phyloP scores from a whole-genome alignment of 2,888 invertebrate species.

The Odontocolon sp. region DNA sequence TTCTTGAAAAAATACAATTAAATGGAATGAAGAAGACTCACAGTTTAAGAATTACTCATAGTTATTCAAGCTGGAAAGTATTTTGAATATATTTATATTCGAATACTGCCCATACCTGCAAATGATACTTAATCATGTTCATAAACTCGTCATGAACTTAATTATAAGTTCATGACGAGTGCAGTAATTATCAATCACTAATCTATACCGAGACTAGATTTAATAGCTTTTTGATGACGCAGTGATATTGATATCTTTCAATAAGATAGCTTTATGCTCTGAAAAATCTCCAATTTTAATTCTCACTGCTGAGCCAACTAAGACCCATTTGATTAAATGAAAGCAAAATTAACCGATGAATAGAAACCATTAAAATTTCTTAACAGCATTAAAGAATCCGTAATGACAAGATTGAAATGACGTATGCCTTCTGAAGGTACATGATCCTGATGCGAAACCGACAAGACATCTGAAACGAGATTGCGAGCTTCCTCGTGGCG shows the following conservation, averaged over 20 bases:
- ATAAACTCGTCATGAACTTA: too few relatives aligned
- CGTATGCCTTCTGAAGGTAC: neutral
- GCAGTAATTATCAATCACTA: too few relatives aligned
- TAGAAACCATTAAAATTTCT: neutral
- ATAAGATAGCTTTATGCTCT: neutral
- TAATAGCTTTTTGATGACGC: constrained; percentile 1
- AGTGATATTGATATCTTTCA: neutral
- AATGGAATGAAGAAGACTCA: too few relatives aligned
- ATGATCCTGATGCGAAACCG: neutral
- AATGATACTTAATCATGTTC: too few relatives aligned
- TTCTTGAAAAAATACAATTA: too few relatives aligned
- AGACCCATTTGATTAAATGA: neutral
- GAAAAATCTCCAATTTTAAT: neutral
- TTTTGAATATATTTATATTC: too few relatives aligned
- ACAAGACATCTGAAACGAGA: neutral
- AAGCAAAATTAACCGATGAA: neutral
- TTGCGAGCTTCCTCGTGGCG: neutral
- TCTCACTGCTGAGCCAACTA: neutral
- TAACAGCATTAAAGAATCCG: neutral
- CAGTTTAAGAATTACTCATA: too few relatives aligned
- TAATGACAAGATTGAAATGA: neutral
- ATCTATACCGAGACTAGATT: neutral
- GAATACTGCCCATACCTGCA: too few relatives aligned
- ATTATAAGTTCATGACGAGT: too few relatives aligned
- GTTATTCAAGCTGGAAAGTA: too few relatives aligned